Evolutionary conservation across 1,140 invertebrate species (phyloP).

Genomic region (Araneus ventricosus): DNA sequence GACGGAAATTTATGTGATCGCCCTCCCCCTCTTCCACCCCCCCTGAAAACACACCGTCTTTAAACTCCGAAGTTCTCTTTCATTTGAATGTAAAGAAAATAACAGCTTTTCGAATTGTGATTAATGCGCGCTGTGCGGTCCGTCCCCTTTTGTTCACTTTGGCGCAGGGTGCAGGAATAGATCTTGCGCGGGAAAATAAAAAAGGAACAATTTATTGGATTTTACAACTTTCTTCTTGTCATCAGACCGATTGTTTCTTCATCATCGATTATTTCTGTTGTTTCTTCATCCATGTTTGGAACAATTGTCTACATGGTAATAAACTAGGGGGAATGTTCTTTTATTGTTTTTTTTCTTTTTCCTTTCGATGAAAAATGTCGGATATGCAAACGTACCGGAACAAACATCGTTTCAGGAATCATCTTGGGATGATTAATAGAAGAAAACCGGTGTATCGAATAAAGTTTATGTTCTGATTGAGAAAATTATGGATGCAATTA

Average conservation of each 20-base stretch:
- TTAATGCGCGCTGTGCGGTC: slow-evolving; percentile 45
- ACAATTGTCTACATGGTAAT: slow-evolving; percentile 30
- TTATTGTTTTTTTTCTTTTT: not conserved
- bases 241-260: slow-evolving; percentile 44
- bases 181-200: not conserved
- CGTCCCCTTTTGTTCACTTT: slow-evolving; percentile 34
- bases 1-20: slow-evolving; percentile 45
- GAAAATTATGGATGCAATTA: too few species aligned
- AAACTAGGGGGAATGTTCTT: not conserved
- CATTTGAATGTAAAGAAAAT: slow-evolving; percentile 62
- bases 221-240: slow-evolving; percentile 45
- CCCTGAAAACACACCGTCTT: slow-evolving; percentile 36
- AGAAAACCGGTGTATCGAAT: not conserved
- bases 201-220: slow-evolving; percentile 55
- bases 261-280: slow-evolving; percentile 46
- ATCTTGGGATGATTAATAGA: not conserved
- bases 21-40: not conserved
- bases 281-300: slow-evolving; percentile 63
- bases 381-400: slow-evolving; percentile 15
- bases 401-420: not conserved
- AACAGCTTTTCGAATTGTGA: slow-evolving; percentile 58
- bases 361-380: not conserved
- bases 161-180: not conserved
- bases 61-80: slow-evolving; percentile 35
- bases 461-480: not conserved